phyloP scores from a whole-genome alignment of 2,113 vertebrate genomes.

The Peromyscus maniculatus region DNA sequence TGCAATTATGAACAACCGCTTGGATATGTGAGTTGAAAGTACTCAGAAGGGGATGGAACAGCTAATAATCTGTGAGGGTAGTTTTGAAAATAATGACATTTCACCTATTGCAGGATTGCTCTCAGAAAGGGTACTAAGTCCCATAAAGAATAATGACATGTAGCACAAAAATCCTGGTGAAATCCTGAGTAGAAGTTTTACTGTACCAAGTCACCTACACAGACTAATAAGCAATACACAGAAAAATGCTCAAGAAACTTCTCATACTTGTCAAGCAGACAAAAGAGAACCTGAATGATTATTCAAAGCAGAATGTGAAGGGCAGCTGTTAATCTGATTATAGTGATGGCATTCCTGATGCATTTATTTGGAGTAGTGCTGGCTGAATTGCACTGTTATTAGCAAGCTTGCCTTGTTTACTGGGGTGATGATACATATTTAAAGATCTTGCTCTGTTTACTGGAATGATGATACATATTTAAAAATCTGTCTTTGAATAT shows the following conservation, averaged over 20 bases:
- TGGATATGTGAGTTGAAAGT: conserved; percentile 74
- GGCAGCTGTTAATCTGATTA: conserved; percentile 74
- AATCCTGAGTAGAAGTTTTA: conserved; percentile 37
- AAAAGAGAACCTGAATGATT: conserved; percentile 56
- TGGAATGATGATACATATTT: conserved; percentile 58
- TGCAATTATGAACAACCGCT: conserved; percentile 68
- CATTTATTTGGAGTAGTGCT: conserved; percentile 65
- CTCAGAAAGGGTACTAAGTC: conserved; percentile 45
- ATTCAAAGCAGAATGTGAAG: conserved; percentile 54
- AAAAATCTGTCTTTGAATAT: conserved; percentile 45
- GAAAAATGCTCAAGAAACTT: conserved; percentile 55
- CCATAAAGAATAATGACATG: conserved; percentile 67
- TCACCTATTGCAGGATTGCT: conserved; percentile 71
- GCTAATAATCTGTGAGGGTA: conserved; percentile 64
- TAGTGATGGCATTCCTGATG: conserved; percentile 63
- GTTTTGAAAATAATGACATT: conserved; percentile 77
- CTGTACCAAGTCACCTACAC: background rate
- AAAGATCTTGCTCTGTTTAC: conserved; percentile 62
- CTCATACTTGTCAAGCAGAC: background rate
- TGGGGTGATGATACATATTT: conserved; percentile 58
- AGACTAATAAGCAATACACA: background rate
- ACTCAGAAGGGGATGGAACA: conserved; percentile 41
- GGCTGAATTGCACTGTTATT: conserved; percentile 60
- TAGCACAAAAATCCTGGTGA: conserved; percentile 56
- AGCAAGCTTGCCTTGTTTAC: conserved; percentile 66